These are phyloP conservation scores for Acronicta alni DNA, from an alignment of 2,888 invertebrate genomes.

Conservation along the genomic window DNA sequence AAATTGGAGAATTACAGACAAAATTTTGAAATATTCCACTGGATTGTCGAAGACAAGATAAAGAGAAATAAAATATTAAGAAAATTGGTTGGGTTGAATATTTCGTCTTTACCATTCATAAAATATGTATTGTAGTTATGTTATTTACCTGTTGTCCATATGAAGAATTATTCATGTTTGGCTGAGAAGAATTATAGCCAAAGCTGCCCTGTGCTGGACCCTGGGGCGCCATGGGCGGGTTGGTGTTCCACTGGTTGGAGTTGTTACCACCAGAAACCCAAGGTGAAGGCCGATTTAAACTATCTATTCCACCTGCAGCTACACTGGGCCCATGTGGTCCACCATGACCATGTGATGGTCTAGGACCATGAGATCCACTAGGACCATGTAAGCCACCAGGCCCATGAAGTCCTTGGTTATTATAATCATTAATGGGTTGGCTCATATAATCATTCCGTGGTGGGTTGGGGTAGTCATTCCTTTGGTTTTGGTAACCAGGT, in stretches of 20 bases:
- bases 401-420: slow-evolving; percentile 28
- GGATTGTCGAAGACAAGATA: no score
- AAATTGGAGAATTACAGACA: no score
- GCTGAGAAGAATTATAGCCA: slow-evolving; percentile 26
- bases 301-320: slow-evolving; percentile 21
- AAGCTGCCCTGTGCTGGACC: slow-evolving; percentile 52
- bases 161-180: slow-evolving; percentile 34
- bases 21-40: no score
- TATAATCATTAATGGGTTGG: slow-evolving; percentile 38
- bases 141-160: slow-evolving; percentile 61
- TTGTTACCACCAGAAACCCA: slow-evolving; percentile 54
- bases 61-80: no score
- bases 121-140: no score
- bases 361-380: slow-evolving; percentile 10
- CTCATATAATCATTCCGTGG: slow-evolving; percentile 49
- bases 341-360: slow-evolving; percentile 11
- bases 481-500: slow-evolving; percentile 57
- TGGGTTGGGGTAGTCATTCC: slow-evolving; percentile 62
- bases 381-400: slow-evolving; percentile 13
- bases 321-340: slow-evolving; percentile 19
- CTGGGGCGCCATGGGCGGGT: slow-evolving; percentile 29
- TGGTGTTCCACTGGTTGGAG: slow-evolving; percentile 37
- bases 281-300: slow-evolving; percentile 39
- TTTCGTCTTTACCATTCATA: no score
- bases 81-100: no score